phyloP scores from a whole-genome alignment of 2,113 vertebrate genomes.

The Clarias magur region DNA sequence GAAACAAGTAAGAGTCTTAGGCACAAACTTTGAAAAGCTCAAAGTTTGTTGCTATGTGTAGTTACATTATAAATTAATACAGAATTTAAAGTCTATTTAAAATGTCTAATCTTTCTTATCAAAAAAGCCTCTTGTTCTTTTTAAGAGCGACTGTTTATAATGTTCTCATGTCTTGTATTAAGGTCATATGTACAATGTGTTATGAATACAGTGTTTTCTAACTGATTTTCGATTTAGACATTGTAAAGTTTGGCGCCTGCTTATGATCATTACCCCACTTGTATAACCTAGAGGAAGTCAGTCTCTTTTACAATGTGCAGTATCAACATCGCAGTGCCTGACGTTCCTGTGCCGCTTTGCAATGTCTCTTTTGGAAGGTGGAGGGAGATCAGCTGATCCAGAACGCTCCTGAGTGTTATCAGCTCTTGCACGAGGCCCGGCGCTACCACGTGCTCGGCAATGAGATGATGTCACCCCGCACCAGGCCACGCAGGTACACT shows the following conservation, averaged over 20 bases:
- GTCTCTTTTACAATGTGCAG: not conserved
- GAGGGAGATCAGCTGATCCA: slow-evolving; percentile 96
- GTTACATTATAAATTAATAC: not conserved
- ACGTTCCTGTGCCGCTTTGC: not conserved
- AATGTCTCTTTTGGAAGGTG: slow-evolving; percentile 58
- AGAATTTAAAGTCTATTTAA: too few relatives aligned
- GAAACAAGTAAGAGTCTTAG: not conserved
- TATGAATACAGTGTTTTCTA: too few relatives aligned
- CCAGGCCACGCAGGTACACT: slow-evolving; percentile 89
- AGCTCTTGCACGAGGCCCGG: slow-evolving; percentile 93
- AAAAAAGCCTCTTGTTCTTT: not conserved
- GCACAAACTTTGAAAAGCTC: not conserved
- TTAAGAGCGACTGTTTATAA: not conserved
- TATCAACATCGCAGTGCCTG: not conserved
- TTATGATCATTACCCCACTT: not conserved
- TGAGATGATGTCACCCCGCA: slow-evolving; percentile 98
- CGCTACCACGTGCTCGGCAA: slow-evolving; percentile 97
- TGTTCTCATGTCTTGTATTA: not conserved
- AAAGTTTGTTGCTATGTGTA: not conserved
- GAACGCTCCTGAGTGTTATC: slow-evolving; percentile 93
- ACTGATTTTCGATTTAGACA: too few relatives aligned
- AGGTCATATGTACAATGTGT: not conserved
- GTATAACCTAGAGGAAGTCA: not conserved
- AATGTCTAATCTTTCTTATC: not conserved
- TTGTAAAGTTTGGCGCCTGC: not conserved